Base-by-base conservation (phyloP, 2,888 invertebrate genomes). In the Vesta saturnalis region DNA sequence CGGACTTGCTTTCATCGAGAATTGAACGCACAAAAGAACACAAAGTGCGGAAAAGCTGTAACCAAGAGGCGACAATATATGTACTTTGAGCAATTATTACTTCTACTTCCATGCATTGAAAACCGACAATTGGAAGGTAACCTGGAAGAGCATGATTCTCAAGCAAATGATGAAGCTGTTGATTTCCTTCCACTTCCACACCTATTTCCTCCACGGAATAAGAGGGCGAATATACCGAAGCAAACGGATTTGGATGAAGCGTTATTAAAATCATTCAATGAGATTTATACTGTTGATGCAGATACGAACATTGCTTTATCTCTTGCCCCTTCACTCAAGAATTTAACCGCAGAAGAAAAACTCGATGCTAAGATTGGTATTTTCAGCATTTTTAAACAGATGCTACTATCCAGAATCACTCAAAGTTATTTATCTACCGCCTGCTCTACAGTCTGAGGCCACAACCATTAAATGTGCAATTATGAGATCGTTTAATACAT, bases 331-430 rank as follows among this genome's bases (percentile, higher is more conserved):
- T 46, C 46, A 46, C 46, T 46, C 10, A 5, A 14, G 14, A n/a
- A 6, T 46, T 46, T 46, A n/a, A 46, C 46, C 46, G 46, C 46
- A 46, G 46, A 46, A 46, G 46, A 46, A 14, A 46, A 46, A 6
- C 46, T 46, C 4, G 46, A 46, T 46, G 46, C 46, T 46, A 46
- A 46, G n/a, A 46, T 46, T n/a, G n/a, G 14, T 46, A 46, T 46
- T 46, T n/a, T 46, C 4, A 46, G n/a, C 8, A 14, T 46, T 14
- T 46, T 46, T 46, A 46, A 46, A 14, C 10, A 46, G 10, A 46
- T 46, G n/a, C 4, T 5, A 46, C 4, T 46, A 46, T 5, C 46
- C 4, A 46, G 46, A n/a, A 6, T 5, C 30, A 30, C 10, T 30
- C 30, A 30, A n/a, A n/a, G n/a, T n/a, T n/a, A n/a, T n/a, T n/a